Evolutionary conservation across 2,797 vertebrate species (phyloP).

Genomic region (Graptemys geographica): DNA sequence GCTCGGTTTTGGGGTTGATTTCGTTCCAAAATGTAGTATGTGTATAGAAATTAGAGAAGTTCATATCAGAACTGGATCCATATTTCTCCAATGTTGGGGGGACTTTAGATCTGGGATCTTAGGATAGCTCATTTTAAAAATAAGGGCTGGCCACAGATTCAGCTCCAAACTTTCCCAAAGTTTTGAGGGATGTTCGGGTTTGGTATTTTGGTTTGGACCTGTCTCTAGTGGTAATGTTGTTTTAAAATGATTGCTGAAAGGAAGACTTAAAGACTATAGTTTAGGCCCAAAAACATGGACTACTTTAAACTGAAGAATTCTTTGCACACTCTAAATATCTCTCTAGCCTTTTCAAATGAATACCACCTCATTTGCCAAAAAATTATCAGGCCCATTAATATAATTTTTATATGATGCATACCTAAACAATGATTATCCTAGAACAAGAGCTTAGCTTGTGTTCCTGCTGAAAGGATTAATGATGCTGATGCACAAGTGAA

Average conservation of each 20-base stretch:
- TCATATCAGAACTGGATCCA: rapidly evolving
- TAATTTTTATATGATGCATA: neutral
- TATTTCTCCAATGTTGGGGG: neutral
- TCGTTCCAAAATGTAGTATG: neutral
- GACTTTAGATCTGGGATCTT: neutral
- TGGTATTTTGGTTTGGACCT: neutral
- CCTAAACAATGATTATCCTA: neutral
- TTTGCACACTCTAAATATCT: neutral
- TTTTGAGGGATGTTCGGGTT: neutral
- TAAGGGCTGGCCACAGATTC: neutral
- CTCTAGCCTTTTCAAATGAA: neutral
- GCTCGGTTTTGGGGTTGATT: neutral
- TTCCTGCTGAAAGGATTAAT: neutral
- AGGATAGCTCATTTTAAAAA: neutral
- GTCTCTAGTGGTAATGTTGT: neutral
- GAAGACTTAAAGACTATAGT: rapidly evolving
- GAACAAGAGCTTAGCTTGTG: neutral
- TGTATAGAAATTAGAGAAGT: neutral
- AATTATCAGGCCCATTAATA: neutral
- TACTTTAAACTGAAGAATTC: neutral
- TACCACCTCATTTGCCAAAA: neutral
- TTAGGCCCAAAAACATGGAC: neutral
- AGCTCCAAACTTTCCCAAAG: neutral
- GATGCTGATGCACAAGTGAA: neutral
- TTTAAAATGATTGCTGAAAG: neutral